These are phyloP conservation scores for Acanthopagrus latus DNA, from an alignment of 2,797 vertebrate genomes.

Conservation along the genomic window DNA sequence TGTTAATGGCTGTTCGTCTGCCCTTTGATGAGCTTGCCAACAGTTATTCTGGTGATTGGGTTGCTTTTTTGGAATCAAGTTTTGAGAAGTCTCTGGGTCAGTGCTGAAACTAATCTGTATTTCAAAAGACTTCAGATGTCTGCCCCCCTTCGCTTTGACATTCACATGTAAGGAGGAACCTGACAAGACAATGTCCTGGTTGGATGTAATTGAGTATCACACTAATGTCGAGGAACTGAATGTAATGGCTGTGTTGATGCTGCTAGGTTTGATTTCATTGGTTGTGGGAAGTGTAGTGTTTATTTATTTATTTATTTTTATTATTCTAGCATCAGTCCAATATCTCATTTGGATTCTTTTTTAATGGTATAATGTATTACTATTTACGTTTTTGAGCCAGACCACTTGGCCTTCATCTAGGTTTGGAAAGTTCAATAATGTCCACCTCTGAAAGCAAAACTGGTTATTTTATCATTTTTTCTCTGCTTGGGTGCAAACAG, in stretches of 20 bases:
- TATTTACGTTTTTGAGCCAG: background rate
- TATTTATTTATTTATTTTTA: background rate
- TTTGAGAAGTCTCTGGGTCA: background rate
- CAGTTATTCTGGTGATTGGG: no score
- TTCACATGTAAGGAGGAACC: background rate
- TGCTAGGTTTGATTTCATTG: background rate
- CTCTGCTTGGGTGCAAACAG: background rate
- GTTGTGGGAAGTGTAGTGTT: no score
- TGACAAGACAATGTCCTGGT: conserved; percentile 26
- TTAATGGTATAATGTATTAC: background rate
- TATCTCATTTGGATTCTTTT: background rate
- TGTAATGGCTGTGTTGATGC: conserved; percentile 14
- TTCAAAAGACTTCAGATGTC: conserved; percentile 27
- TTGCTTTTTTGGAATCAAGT: no score
- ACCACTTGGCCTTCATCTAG: background rate
- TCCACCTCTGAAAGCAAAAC: conserved; percentile 2
- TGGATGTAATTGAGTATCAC: conserved; percentile 40
- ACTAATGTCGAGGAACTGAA: conserved; percentile 6
- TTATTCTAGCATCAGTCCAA: background rate
- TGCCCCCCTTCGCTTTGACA: background rate
- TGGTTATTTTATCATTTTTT: background rate
- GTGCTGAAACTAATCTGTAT: background rate
- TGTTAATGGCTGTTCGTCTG: no score
- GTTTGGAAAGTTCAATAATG: background rate
- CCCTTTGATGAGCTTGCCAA: no score